Conservation (phyloP, 2,888 invertebrate genomes). For the Calliphora vomitoria region DNA sequence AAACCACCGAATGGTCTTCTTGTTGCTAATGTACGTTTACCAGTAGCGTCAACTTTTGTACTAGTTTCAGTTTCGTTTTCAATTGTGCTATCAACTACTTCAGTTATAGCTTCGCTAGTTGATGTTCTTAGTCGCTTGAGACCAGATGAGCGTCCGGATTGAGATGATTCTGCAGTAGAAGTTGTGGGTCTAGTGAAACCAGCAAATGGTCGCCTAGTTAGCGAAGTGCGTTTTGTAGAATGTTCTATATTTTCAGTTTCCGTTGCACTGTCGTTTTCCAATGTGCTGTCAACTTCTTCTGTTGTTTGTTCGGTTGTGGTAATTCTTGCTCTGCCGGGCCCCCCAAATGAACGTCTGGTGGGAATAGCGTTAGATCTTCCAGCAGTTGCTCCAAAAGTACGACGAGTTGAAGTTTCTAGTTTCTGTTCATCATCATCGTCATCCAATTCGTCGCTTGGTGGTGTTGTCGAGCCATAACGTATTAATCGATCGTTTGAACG, state of each 20-base stretch:
- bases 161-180: background rate
- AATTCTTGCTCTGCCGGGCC: background rate
- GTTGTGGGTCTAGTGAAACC: too few relatives aligned
- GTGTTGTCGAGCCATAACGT: constrained; percentile 44
- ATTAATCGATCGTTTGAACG: constrained; percentile 28
- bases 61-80: background rate
- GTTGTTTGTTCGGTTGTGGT: background rate
- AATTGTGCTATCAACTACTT: background rate
- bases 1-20: background rate
- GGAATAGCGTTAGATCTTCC: background rate
- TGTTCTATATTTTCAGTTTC: background rate
- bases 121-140: background rate
- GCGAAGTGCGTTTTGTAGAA: background rate
- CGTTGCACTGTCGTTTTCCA: background rate
- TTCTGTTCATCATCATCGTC: background rate
- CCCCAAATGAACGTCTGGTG: background rate
- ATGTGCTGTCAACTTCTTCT: background rate
- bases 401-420: constrained; percentile 24
- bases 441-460: background rate
- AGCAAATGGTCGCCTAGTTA: background rate
- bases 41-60: background rate
- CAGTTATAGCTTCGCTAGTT: constrained; percentile 11
- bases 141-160: background rate
- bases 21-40: background rate
- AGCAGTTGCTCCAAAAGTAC: background rate